These are phyloP conservation scores for Lithophane leautieri DNA, from an alignment of 2,888 invertebrate genomes.

Conservation along the genomic window DNA sequence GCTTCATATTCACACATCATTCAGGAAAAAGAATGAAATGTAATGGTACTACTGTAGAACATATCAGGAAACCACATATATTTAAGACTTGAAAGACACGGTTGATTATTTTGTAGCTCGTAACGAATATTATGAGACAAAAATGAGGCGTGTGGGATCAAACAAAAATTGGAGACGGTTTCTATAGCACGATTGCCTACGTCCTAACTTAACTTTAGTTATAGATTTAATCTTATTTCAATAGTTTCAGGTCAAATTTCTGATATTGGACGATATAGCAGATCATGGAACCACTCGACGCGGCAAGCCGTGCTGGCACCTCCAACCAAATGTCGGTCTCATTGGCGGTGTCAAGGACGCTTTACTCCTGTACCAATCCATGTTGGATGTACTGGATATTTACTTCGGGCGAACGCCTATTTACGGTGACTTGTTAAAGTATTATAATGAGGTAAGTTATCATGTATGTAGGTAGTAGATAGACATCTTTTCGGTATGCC, in stretches of 20 bases:
- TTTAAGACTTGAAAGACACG: no score
- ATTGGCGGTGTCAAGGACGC: slow-evolving; percentile 50
- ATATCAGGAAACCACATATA: no score
- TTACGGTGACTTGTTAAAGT: slow-evolving; percentile 32
- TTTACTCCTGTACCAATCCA: slow-evolving; percentile 34
- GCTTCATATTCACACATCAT: no score
- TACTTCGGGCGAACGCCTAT: slow-evolving; percentile 31
- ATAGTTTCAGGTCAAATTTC: slow-evolving; percentile 35
- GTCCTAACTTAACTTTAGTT: no score
- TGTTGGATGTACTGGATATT: slow-evolving; percentile 31
- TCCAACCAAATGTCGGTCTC: slow-evolving; percentile 24
- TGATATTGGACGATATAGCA: slow-evolving; percentile 44
- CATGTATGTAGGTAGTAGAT: background rate
- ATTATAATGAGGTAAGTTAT: slow-evolving; percentile 35
- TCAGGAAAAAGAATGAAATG: no score
- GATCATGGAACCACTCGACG: slow-evolving; percentile 32
- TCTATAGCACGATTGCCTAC: no score
- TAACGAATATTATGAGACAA: no score
- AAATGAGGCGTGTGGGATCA: no score
- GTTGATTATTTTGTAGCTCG: no score
- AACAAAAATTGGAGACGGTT: no score
- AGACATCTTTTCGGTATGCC: background rate
- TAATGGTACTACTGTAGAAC: no score
- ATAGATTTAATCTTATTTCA: background rate
- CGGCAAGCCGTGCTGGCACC: slow-evolving; percentile 50